These are phyloP conservation scores for Leucozona laternaria DNA, from an alignment of 2,888 invertebrate genomes.

Conservation along the genomic window DNA sequence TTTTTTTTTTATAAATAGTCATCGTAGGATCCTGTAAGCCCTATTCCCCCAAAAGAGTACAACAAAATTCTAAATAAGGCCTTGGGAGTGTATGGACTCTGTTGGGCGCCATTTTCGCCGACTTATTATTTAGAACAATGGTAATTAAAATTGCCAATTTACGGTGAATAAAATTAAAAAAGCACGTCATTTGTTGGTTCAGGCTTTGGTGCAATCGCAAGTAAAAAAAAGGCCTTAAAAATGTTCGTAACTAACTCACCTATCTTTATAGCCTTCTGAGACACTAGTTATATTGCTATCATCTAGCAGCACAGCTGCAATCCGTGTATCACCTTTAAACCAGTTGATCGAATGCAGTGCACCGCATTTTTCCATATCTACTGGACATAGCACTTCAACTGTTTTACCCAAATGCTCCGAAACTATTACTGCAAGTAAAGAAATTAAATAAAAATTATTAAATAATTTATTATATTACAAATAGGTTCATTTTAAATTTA, in stretches of 20 bases:
- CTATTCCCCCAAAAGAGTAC: too few relatives aligned
- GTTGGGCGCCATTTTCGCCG: too few relatives aligned
- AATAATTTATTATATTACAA: not conserved
- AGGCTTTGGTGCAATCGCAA: too few relatives aligned
- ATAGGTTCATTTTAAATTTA: not conserved
- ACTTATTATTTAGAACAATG: too few relatives aligned
- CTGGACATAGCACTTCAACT: conserved; percentile 88
- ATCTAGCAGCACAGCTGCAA: conserved; percentile 83
- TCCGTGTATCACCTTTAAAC: conserved; percentile 87
- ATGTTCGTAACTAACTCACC: conserved; percentile 80
- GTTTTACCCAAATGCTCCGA: conserved; percentile 83
- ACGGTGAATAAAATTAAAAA: too few relatives aligned
- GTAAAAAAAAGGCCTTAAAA: too few relatives aligned
- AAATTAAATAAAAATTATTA: not conserved
- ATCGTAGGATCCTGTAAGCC: too few relatives aligned
- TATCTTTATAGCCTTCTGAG: conserved; percentile 81
- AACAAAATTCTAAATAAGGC: too few relatives aligned
- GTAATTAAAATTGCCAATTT: too few relatives aligned
- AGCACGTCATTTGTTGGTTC: too few relatives aligned
- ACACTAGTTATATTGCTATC: conserved; percentile 83
- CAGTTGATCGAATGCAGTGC: conserved; percentile 91
- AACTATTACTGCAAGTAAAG: conserved; percentile 80
- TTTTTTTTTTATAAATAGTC: too few relatives aligned
- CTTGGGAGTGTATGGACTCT: too few relatives aligned
- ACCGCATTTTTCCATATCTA: conserved; percentile 88